phyloP scores from a whole-genome alignment of 2,113 vertebrate genomes.

The Rhodinocichla rosea region DNA sequence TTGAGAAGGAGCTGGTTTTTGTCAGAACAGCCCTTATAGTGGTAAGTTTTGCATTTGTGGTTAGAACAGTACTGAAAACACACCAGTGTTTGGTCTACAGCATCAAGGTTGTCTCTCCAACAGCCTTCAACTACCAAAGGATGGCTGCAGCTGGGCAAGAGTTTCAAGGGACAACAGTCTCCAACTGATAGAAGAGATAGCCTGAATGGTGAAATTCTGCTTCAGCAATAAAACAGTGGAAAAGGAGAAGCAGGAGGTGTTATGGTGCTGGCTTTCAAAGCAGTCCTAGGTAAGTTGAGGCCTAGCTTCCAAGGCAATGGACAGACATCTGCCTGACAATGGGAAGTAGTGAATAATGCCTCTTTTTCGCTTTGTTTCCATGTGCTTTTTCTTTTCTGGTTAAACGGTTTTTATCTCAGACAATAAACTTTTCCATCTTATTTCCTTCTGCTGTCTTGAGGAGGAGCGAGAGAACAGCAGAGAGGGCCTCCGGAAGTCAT shows the following conservation, averaged over 20 bases:
- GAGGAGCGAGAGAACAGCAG: neutral
- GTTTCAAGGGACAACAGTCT: neutral
- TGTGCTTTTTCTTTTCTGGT: neutral
- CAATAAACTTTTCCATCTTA: neutral
- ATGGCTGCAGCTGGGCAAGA: neutral
- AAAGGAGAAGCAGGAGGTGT: neutral
- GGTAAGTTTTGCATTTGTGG: neutral
- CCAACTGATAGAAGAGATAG: neutral
- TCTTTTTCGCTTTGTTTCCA: neutral
- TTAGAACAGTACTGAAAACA: neutral
- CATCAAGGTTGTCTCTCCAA: neutral
- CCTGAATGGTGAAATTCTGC: neutral
- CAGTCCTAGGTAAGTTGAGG: fast-evolving
- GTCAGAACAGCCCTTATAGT: neutral
- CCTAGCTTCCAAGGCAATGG: neutral
- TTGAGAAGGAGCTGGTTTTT: neutral
- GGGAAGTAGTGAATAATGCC: neutral
- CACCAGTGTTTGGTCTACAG: neutral
- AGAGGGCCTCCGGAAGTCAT: neutral
- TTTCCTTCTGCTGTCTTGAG: neutral
- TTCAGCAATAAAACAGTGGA: neutral
- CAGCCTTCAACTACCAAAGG: neutral
- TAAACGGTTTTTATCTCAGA: neutral
- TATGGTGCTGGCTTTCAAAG: neutral
- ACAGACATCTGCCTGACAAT: neutral